Percentiles rank a stretch among this genome's conserved stretches.
phyloP scores from a whole-genome alignment of 2,888 invertebrate species.

The Sympetrum striolatum region DNA sequence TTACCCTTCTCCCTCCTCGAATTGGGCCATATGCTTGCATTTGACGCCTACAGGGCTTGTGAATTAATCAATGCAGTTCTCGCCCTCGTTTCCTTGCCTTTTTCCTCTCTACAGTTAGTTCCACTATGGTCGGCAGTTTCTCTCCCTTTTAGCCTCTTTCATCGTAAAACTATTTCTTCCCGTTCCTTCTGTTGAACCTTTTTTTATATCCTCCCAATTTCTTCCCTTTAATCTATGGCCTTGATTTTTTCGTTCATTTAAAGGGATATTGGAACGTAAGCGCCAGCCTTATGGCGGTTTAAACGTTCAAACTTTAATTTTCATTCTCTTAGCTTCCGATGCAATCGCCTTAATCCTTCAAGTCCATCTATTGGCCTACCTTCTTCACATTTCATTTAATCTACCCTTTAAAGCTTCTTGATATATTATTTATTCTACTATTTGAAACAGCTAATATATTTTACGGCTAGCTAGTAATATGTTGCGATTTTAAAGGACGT shows the following conservation, averaged over 20 bases:
- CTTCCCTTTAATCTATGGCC: neutral
- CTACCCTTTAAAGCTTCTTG: too few species aligned
- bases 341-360: neutral
- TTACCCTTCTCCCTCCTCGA: neutral
- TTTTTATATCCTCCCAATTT: neutral
- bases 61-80: slow-evolving; percentile 16
- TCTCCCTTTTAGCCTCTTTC: neutral
- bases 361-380: too few species aligned
- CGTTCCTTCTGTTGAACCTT: neutral
- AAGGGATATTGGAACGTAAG: neutral
- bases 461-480: too few species aligned
- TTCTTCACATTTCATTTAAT: too few species aligned
- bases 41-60: neutral
- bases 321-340: neutral
- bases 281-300: too few species aligned
- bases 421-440: too few species aligned
- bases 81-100: neutral
- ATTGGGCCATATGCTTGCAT: neutral
- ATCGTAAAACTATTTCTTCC: neutral
- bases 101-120: neutral
- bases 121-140: neutral
- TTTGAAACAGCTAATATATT: too few species aligned
- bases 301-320: neutral
- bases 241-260: neutral
- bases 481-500: too few species aligned